phyloP scores from a whole-genome alignment of 2,113 vertebrate genomes.

The Galeopterus variegatus region DNA sequence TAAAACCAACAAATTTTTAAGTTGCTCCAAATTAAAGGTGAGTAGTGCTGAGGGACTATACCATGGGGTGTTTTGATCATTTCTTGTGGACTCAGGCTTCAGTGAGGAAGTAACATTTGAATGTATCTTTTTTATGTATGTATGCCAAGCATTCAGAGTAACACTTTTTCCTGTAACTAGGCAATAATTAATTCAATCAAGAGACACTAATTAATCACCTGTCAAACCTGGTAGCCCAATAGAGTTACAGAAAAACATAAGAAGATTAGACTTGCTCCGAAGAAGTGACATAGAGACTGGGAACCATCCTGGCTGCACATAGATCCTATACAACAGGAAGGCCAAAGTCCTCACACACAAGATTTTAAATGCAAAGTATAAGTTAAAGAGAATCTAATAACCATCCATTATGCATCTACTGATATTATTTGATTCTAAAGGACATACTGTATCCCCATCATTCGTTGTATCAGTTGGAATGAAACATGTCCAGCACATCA shows the following conservation, averaged over 20 bases:
- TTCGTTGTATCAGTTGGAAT: constrained; percentile 62
- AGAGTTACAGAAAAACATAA: neutral
- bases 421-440: constrained; percentile 50
- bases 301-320: neutral
- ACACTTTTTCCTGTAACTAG: neutral
- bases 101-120: neutral
- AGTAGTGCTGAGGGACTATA: neutral
- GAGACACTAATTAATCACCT: constrained; percentile 48
- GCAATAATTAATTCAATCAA: constrained; percentile 67
- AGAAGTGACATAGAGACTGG: neutral
- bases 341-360: neutral
- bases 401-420: neutral
- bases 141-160: constrained; percentile 46
- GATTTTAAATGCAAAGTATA: constrained; percentile 21
- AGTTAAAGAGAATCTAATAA: constrained; percentile 37
- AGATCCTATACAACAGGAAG: neutral
- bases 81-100: neutral
- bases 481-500: neutral
- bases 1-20: constrained; percentile 10
- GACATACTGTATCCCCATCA: neutral
- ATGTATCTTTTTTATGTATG: neutral
- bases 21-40: constrained; percentile 49
- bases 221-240: constrained; percentile 1
- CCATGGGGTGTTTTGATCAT: neutral
- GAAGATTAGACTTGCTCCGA: constrained; percentile 33